Evolutionary conservation across 2,888 invertebrate species (phyloP).

Genomic region (Anarsia innoxiella): DNA sequence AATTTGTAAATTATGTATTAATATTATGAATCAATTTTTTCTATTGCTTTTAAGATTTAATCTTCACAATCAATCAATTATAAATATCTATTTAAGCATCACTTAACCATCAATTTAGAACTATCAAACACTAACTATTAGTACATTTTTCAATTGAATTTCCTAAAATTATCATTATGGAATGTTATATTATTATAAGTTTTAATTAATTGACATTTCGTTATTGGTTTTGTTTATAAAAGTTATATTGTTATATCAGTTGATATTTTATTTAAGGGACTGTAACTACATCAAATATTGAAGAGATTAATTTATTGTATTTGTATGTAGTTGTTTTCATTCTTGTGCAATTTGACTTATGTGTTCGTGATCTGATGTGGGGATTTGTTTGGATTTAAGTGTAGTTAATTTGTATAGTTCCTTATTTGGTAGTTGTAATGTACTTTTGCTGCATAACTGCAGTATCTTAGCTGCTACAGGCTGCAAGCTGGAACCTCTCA

Average conservation of each 20-base stretch:
- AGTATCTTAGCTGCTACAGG: conserved; percentile 24
- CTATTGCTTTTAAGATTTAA: conserved; percentile 39
- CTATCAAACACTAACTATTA: conserved; percentile 36
- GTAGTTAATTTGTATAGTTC: conserved; percentile 69
- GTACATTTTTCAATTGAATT: conserved; percentile 31
- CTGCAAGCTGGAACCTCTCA: conserved; percentile 25
- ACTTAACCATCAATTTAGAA: conserved; percentile 39
- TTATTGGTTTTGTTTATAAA: conserved; percentile 59
- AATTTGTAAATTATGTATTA: conserved; percentile 32
- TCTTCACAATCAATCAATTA: conserved; percentile 38
- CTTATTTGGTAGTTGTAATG: conserved; percentile 63
- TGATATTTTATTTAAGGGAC: conserved; percentile 67
- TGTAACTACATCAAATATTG: conserved; percentile 46
- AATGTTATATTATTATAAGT: conserved; percentile 49
- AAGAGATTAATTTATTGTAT: conserved; percentile 72
- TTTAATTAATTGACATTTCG: conserved; percentile 59
- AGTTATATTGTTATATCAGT: conserved; percentile 58
- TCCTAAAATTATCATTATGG: conserved; percentile 43
- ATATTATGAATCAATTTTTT: conserved; percentile 31
- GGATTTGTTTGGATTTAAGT: conserved; percentile 61
- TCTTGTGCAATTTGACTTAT: conserved; percentile 61
- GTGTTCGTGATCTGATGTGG: conserved; percentile 72
- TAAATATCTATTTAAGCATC: conserved; percentile 38
- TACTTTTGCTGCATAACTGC: conserved; percentile 43
- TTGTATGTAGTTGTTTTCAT: conserved; percentile 60